phyloP scores from a whole-genome alignment of 2,888 invertebrate species.

The Cryptus armator region DNA sequence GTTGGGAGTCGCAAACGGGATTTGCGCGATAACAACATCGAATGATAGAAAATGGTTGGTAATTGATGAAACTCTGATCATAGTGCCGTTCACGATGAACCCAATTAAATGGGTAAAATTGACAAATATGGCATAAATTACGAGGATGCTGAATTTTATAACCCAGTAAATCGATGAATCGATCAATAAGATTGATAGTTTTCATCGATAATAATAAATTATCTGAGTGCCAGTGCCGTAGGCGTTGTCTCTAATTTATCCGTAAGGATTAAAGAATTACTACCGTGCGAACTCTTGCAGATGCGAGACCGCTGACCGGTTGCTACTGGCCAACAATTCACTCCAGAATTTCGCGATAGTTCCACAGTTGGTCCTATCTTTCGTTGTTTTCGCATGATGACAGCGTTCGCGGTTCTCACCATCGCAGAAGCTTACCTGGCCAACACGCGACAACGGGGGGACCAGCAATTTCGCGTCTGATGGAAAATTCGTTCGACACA shows the following conservation, averaged over 20 bases:
- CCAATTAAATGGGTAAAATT: too few relatives aligned
- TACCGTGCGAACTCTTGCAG: background rate
- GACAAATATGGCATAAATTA: too few relatives aligned
- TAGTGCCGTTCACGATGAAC: too few relatives aligned
- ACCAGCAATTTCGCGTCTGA: constrained; percentile 37
- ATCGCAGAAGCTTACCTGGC: constrained; percentile 19
- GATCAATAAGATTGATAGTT: too few relatives aligned
- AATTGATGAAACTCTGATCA: too few relatives aligned
- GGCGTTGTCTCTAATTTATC: background rate
- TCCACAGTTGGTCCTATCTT: background rate
- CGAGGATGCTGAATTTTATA: too few relatives aligned
- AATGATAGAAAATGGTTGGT: too few relatives aligned
- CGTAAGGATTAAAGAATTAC: background rate
- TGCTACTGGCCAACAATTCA: background rate
- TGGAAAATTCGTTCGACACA: constrained; percentile 27
- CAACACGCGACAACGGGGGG: constrained; percentile 2
- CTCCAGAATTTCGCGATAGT: background rate
- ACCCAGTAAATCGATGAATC: too few relatives aligned
- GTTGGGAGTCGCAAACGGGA: too few relatives aligned
- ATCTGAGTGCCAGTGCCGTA: background rate
- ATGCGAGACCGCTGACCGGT: background rate
- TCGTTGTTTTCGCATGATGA: background rate
- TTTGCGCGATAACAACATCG: too few relatives aligned
- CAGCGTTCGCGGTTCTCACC: background rate
- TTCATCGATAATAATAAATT: background rate